Conservation (phyloP, 2,797 vertebrate species). For the Leptoclinus maculatus region DNA sequence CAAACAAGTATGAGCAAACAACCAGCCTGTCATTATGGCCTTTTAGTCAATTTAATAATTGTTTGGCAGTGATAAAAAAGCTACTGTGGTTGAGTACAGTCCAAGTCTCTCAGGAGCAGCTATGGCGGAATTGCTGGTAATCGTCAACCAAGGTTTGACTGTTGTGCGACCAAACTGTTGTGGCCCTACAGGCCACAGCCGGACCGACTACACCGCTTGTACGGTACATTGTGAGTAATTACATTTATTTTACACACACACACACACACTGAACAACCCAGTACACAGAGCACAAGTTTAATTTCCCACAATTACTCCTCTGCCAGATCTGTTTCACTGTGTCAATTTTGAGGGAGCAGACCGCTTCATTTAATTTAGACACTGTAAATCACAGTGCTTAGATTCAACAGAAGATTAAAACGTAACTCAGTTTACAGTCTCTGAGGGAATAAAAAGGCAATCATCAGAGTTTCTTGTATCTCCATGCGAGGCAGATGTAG, state of each 20-base stretch:
- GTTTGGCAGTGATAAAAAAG: slow-evolving; percentile 40
- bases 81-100: slow-evolving; percentile 14
- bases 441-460: slow-evolving; percentile 58
- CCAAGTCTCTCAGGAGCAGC: slow-evolving; percentile 34
- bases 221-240: slow-evolving; percentile 29
- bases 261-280: slow-evolving; percentile 33
- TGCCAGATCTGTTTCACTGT: slow-evolving; percentile 42
- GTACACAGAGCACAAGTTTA: slow-evolving; percentile 35
- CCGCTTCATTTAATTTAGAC: slow-evolving; percentile 67
- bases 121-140: slow-evolving; percentile 34
- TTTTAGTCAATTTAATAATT: slow-evolving; percentile 57
- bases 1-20: slow-evolving; percentile 65
- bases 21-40: slow-evolving; percentile 45
- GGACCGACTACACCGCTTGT: neutral
- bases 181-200: neutral
- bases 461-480: slow-evolving; percentile 54
- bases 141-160: slow-evolving; percentile 12
- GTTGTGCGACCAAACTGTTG: slow-evolving; percentile 16
- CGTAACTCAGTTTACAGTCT: slow-evolving; percentile 67
- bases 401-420: slow-evolving; percentile 69
- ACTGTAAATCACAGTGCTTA: slow-evolving; percentile 50
- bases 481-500: slow-evolving; percentile 47
- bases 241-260: slow-evolving; percentile 36
- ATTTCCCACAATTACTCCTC: slow-evolving; percentile 57
- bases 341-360: slow-evolving; percentile 46